Base-by-base conservation (phyloP, 2,888 invertebrate genomes). In the Hedychridium roseum region DNA sequence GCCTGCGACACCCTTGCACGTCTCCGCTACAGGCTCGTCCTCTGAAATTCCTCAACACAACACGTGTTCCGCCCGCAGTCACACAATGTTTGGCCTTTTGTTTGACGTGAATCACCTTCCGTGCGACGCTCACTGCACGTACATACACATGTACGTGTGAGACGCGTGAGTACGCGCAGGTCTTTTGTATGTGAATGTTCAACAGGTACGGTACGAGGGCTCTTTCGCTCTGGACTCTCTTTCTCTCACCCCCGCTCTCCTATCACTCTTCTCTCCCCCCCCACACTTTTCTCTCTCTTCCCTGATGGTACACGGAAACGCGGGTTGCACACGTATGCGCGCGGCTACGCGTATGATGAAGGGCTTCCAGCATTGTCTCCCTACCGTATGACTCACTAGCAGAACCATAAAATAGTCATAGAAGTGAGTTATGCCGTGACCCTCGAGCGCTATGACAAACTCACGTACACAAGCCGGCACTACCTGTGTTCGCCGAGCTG, bases 31-130 rank as follows among this genome's bases (percentile, higher is more conserved):
- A 5, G 48, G 52, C 53, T 47, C 48, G 60, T 63, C n/a, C 60
- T 67, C 68, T 61, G 65, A 68, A 69, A 69, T 73, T 66, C 69
- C 57, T 52, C 54, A 52, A 73, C 70, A 70, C 54, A 52, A 73
- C 70, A 70, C 68, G 69, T 70, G 74, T 70, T 67, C 64, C 56
- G 57, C 56, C 62, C 57, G 55, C 44, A 64, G 57, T 64, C 64
- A 59, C 56, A 65, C 57, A 61, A 66, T 71, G 68, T 71, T 66
- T 60, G 59, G 67, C 54, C 76, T 74, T 74, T 76, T 76, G 75
- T 76, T 74, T 70, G 67, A 68, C 63, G 63, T 76, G 76, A 76
- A 71, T 76, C 76, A 74, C 68, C 71, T 64, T 57, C 55, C 47
- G 60, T 54, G 52, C 50, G 57, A 56, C 57, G 57, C 51, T 46